phyloP scores from a whole-genome alignment of 2,888 invertebrate species.

The Tholera decimalis region DNA sequence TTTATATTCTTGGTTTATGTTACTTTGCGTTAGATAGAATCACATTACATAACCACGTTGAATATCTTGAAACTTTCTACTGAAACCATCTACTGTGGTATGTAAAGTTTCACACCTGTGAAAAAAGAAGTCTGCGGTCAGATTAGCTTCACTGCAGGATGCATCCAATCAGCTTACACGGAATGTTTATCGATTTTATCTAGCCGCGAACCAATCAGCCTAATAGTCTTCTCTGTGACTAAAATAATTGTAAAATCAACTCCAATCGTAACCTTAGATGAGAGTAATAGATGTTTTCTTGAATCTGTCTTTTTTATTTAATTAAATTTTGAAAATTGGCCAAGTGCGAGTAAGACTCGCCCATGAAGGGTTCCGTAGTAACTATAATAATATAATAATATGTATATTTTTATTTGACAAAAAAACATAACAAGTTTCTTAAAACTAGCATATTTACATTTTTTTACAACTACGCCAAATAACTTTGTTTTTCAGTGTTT shows the following conservation, averaged over 20 bases:
- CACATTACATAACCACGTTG: neutral
- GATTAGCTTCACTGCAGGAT: slow-evolving; percentile 39
- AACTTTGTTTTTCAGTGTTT: too few species aligned
- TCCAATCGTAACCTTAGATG: neutral
- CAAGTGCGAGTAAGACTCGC: too few species aligned
- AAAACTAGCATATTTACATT: too few species aligned
- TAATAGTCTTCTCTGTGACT: neutral
- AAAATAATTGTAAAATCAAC: slow-evolving; percentile 2
- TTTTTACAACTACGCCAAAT: too few species aligned
- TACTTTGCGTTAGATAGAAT: neutral
- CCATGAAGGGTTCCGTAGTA: too few species aligned
- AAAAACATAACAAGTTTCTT: too few species aligned
- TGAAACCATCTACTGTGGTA: neutral
- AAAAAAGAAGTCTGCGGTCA: slow-evolving; percentile 15
- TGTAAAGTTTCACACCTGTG: slow-evolving; percentile 5
- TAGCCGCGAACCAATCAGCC: slow-evolving; percentile 23
- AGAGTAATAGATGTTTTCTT: too few species aligned
- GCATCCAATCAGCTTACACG: slow-evolving; percentile 39
- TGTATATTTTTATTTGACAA: too few species aligned
- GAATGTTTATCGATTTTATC: slow-evolving; percentile 30
- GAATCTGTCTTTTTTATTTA: too few species aligned
- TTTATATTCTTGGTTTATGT: neutral
- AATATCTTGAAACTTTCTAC: neutral
- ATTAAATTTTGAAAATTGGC: too few species aligned
- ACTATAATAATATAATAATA: too few species aligned